Base-by-base conservation (phyloP, 2,113 vertebrate species). In the Caracal caracal region DNA sequence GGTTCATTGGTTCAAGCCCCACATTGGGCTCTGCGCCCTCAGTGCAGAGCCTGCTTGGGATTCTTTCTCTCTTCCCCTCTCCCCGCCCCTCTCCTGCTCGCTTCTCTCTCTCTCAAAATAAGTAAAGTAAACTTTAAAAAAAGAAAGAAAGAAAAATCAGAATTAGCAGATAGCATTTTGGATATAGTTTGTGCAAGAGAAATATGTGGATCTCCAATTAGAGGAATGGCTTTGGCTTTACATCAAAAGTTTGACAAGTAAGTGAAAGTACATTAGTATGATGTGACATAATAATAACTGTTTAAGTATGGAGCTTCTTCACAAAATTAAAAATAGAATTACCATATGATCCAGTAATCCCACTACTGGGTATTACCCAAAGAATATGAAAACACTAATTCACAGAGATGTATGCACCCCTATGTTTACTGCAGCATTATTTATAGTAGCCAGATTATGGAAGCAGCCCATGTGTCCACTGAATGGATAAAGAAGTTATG, bases 271-370 rank as follows among this genome's bases (percentile, higher is more conserved):
- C 12, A 59, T 65, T 56, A 68, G 37, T 47, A 92, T 33, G 2
- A 65, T 90, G 95, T 73, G 76, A 66, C 33, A 92, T 94, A 68
- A 92, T 95, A 90, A 47, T 59, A 76, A 17, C 59, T 95, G 17
- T 22, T 83, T 63, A 51, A 63, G 12, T 75, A 75, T 43, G 71
- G 22, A 43, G 26, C 22, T 75, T 75, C 71, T 24, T 75, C 24
- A 75, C 37, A 75, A 75, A 75, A 28, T 28, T 75, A 75, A 75
- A 43, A 75, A 75, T 75, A 75, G 24, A 43, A 28, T 75, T 73
- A 26, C 37, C 37, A 75, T 75, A 75, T 71, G n/a, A 71, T 70
- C 66, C 66, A 70, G n/a, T n/a, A 70, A 70, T 37, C n/a, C 68
- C n/a, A 71, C 68, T 71, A 37, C 35, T 37, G 68, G 68, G 35